Conservation (phyloP, 2,113 vertebrate genomes). For the Delphinapterus leucas region DNA sequence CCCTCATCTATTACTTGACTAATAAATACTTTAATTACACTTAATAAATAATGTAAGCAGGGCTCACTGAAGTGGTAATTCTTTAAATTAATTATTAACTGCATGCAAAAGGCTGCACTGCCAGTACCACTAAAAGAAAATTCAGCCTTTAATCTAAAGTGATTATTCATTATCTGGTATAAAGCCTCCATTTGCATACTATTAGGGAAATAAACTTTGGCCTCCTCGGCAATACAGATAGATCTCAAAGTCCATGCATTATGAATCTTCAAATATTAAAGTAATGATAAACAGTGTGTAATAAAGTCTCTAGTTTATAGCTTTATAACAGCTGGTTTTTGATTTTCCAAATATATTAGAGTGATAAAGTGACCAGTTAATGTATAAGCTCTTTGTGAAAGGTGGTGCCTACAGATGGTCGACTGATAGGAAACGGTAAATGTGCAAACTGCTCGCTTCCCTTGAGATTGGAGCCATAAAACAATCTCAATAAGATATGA, state of each 20-base stretch:
- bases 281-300: conserved; percentile 79
- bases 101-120: conserved; percentile 82
- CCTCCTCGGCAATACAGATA: conserved; percentile 78
- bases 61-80: conserved; percentile 83
- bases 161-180: conserved; percentile 84
- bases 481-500: conserved; percentile 73
- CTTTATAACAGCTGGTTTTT: conserved; percentile 82
- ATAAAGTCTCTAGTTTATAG: conserved; percentile 82
- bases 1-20: conserved; percentile 82
- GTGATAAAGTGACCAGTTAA: conserved; percentile 86
- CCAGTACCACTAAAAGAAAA: conserved; percentile 80
- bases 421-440: conserved; percentile 83
- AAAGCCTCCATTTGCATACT: conserved; percentile 83
- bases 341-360: conserved; percentile 80
- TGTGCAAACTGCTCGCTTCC: conserved; percentile 73
- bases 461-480: conserved; percentile 77
- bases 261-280: conserved; percentile 79
- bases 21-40: conserved; percentile 88
- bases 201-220: conserved; percentile 84
- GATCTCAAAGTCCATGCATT: conserved; percentile 70
- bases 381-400: conserved; percentile 81
- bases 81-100: conserved; percentile 88
- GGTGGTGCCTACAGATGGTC: conserved; percentile 82
- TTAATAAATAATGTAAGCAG: conserved; percentile 87
- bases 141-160: conserved; percentile 82